Percentiles rank a stretch among this genome's conserved stretches.
These are phyloP conservation scores for Acrossocheilus wenchowensis DNA, from an alignment of 2,797 vertebrate species.

Conservation along the genomic window DNA sequence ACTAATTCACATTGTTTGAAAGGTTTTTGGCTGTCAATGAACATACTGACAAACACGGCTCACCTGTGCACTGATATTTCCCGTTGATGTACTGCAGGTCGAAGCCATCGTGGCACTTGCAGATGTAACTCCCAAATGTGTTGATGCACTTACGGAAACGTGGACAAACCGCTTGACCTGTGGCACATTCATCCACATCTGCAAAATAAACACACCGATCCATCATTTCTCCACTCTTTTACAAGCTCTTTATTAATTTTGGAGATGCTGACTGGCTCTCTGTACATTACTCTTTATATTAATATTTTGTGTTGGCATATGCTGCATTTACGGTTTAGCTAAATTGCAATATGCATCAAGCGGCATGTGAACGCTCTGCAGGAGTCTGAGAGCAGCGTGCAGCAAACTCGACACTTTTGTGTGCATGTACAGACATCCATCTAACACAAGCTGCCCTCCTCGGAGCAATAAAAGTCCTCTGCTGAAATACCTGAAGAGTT, in stretches of 20 bases:
- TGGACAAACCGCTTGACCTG: conserved; percentile 88
- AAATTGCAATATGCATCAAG: conserved; percentile 5
- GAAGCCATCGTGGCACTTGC: conserved; percentile 94
- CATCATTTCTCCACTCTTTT: neutral
- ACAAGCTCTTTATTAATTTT: neutral
- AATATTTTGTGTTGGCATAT: conserved; percentile 8
- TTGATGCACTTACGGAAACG: conserved; percentile 93
- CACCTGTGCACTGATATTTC: conserved; percentile 93
- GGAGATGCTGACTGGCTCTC: neutral
- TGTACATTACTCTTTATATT: neutral
- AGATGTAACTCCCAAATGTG: conserved; percentile 98
- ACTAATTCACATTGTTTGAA: neutral
- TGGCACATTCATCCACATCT: conserved; percentile 95
- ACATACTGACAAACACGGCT: neutral
- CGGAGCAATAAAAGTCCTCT: conserved; percentile 54
- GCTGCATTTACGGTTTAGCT: neutral
- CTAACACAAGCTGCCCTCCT: conserved; percentile 19
- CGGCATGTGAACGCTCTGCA: neutral
- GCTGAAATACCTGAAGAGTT: conserved; percentile 60
- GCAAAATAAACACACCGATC: conserved; percentile 38
- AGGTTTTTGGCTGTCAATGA: neutral
- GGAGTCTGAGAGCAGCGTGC: neutral
- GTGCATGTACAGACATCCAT: conserved; percentile 22
- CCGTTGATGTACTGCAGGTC: conserved; percentile 93
- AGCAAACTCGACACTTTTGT: conserved; percentile 12